Evolutionary conservation across 2,888 invertebrate species (phyloP).

Genomic region (Lamproptera curius): DNA sequence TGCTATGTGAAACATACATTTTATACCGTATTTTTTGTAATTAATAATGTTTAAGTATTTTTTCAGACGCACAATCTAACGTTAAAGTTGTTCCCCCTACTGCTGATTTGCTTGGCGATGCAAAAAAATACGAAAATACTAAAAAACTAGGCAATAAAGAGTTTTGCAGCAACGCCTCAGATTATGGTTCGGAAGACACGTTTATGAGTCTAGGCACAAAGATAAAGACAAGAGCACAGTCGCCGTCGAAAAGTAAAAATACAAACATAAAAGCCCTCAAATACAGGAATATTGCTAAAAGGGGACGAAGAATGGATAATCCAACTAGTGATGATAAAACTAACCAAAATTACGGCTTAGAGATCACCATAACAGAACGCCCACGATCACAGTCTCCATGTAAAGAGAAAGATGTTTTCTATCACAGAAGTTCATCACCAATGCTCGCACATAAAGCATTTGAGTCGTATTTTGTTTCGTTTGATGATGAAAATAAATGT

Average conservation of each 20-base stretch:
- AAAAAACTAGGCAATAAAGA: constrained; percentile 43
- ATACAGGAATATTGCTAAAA: constrained; percentile 55
- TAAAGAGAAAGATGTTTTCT: constrained; percentile 41
- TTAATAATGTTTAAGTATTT: constrained; percentile 8
- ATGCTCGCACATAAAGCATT: constrained; percentile 46
- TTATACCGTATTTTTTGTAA: not conserved
- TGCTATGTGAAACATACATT: not conserved
- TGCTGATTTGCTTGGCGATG: constrained; percentile 47
- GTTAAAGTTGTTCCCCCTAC: constrained; percentile 63
- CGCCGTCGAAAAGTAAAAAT: constrained; percentile 48
- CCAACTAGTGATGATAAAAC: constrained; percentile 36
- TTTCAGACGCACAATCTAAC: constrained; percentile 46
- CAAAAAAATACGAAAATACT: constrained; percentile 35
- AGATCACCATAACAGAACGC: constrained; percentile 60
- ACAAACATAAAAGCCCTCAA: constrained; percentile 50
- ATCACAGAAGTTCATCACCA: constrained; percentile 44
- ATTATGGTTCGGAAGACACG: constrained; percentile 72
- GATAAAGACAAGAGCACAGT: constrained; percentile 72
- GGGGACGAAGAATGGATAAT: constrained; percentile 46
- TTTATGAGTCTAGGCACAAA: constrained; percentile 71
- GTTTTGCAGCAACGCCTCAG: constrained; percentile 64
- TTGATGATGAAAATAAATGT: constrained; percentile 41
- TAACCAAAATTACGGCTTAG: constrained; percentile 49
- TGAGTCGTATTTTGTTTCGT: constrained; percentile 59
- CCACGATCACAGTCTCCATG: constrained; percentile 42